Base-by-base conservation (phyloP, 2,113 vertebrate genomes). In the Centrocercus urophasianus region DNA sequence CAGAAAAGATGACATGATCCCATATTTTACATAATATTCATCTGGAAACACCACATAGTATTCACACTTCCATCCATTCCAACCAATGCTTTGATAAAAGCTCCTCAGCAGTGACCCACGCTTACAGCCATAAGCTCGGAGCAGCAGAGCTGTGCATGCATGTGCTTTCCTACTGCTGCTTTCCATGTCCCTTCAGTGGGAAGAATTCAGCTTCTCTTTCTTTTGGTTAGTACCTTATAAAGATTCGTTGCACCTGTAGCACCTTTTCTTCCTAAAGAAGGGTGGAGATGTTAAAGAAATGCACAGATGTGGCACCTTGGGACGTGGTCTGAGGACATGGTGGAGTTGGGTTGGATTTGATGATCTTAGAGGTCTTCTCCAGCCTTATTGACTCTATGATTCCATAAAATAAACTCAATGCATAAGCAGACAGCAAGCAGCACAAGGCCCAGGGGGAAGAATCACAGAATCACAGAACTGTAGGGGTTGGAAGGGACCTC, bases 121-220 rank as follows among this genome's bases (percentile, higher is more conserved):
- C 0, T 13, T 0, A 6, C 81, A n/a, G 32, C 13, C 6, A 1
- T 14, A 17, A 48, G 34, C 59, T n/a, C 18, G 0, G 42, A 52
- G 74, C 43, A 43, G 57, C 65, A 47, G 59, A 70, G n/a, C 65
- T 30, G 8, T 11, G 34, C 5, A 7, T 1, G 2, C 25, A 34
- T 0, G 1, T 8, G 16, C 52, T 42, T 42, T 42, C 15, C 24
- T 15, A 4, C 3, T 61, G 38, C 45, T 42, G 40, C 40, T 38
- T 66, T 28, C 52, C 27, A 3, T 2, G 15, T 43, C 19, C 6
- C 13, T 45, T 38, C 0, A 1, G 65, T 48, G 34, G 32, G 6
- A 48, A 47, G 12, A 15, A 11, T 3, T 25, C 45, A 42, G 13
- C 10, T 30, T 48, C 24, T 9, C 7, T 48, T 82, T 13, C 27